Base-by-base conservation (phyloP, 2,113 vertebrate species). In the Pterocles burchelli region DNA sequence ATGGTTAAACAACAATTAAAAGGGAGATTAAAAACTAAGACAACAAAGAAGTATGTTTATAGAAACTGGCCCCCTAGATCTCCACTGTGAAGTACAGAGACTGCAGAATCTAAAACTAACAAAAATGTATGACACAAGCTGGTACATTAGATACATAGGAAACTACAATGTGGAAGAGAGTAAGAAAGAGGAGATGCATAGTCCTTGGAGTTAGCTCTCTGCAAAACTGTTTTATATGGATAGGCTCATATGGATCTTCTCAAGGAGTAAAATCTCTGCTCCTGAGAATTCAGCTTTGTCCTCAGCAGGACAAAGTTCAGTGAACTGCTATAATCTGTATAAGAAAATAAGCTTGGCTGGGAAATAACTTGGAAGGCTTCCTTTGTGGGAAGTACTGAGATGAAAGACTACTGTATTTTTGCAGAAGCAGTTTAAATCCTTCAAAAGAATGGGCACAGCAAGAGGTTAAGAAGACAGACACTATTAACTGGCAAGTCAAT, bases 251-350 rank as follows among this genome's bases (percentile, higher is more conserved):
- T 38, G 45, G 76, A 93, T 80, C 76, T 95, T 90, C 93, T 88
- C 79, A 89, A 95, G 88, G 34, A 92, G 70, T 74, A 75, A 90
- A 59, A 93, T 83, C 54, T n/a, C 14, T 54, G 77, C 77, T 94
- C 54, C 85, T 61, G 74, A 95, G 90, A 93, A 94, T 87, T 73
- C 70, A 92, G 88, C 75, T 91, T 94, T 94, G 89, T 92, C 94
- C 82, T 75, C 75, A 78, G 52, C 87, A 95, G 75, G 78, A 96
- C 95, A 90, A 93, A 94, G 89, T 97, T 93, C 91, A 91, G 45
- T 95, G 94, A 97, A 95, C 91, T 96, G 79, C 83, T 93, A 65
- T 94, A 96, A 96, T 96, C 91, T 94, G 51, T 90, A 54, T 83
- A 89, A 80, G 85, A 95, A 95, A 97, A 95, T 94, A 95, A 97